Evolutionary conservation across 2,888 invertebrate species (phyloP), one percentile per base, ranked within the genome.

Genomic region (Campoplex nolae): DNA sequence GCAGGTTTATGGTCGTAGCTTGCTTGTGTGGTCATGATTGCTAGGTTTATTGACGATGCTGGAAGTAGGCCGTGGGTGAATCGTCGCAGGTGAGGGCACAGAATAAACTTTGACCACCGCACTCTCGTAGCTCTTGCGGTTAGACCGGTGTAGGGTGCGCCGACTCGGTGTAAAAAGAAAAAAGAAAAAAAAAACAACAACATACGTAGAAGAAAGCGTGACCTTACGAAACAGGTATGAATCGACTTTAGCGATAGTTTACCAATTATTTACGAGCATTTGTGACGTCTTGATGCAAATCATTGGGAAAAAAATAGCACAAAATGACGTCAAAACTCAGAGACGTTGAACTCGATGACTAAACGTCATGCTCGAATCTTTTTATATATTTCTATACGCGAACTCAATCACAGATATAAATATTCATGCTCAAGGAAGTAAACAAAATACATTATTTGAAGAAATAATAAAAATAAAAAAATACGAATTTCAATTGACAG

Each of bases 1-100:
- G 7, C 65, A 32, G 38, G 28, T 48, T 45, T 56, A n/a, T 42
- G 23, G 11, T 76, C 65, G 48, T n/a, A 51, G 6, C 68, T 28
- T 58, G 32, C 48, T 56, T 28, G 48, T 42, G 71, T 18, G n/a
- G 18, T 23, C 35, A 23, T 58, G 82, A 77, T 76, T 82, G 74
- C 82, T 7, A 18, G 45, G 73, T 56, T 65, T 74, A 83, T 86
- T 78, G 82, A 83, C 85, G 83, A 83, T 71, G 82, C 78, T 75
- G 73, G 77, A 88, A 89, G 83, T 89, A 88, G 89, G 89, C 84
- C 88, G 85, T 79, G 84, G 65, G 83, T 67, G 77, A 67, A 77
- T 65, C 62, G 76, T 67, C 77, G 77, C 62, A 18, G 67, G 38
- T 71, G 56, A 86, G 79, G 83, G 79, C 71, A 62, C 71, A 85